phyloP scores from a whole-genome alignment of 2,888 invertebrate genomes.

The Epistrophella euchroma region DNA sequence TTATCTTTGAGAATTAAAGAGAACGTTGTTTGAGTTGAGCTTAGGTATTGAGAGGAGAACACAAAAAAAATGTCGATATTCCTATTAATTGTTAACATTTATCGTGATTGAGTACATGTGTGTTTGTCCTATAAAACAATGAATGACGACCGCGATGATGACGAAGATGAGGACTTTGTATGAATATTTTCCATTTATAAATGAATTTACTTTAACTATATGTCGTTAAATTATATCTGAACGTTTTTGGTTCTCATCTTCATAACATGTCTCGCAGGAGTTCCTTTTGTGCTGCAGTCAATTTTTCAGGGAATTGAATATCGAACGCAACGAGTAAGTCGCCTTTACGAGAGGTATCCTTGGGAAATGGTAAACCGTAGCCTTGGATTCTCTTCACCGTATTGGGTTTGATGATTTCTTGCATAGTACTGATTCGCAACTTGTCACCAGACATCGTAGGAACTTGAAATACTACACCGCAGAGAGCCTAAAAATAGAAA shows the following conservation, averaged over 20 bases:
- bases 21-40: slow-evolving; percentile 64
- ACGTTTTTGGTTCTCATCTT: slow-evolving; percentile 74
- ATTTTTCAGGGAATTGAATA: slow-evolving; percentile 95
- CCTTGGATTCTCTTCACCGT: slow-evolving; percentile 95
- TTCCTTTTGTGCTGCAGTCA: slow-evolving; percentile 93
- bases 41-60: slow-evolving; percentile 39
- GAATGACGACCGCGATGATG: slow-evolving; percentile 25
- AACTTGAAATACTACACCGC: slow-evolving; percentile 95
- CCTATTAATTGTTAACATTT: slow-evolving; percentile 34
- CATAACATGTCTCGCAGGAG: slow-evolving; percentile 94
- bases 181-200: slow-evolving; percentile 47
- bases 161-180: slow-evolving; percentile 29
- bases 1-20: slow-evolving; percentile 71
- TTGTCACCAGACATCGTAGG: slow-evolving; percentile 95
- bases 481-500: slow-evolving; percentile 90
- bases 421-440: slow-evolving; percentile 91
- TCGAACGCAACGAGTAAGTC: slow-evolving; percentile 97
- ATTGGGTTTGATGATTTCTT: slow-evolving; percentile 95
- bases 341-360: slow-evolving; percentile 95
- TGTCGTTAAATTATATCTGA: slow-evolving; percentile 42
- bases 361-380: slow-evolving; percentile 96
- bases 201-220: slow-evolving; percentile 33
- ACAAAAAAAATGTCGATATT: slow-evolving; percentile 40
- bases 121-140: slow-evolving; percentile 32
- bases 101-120: slow-evolving; percentile 49